Conservation (phyloP, 2,888 invertebrate genomes). For the Lamellibrachia satsuma region DNA sequence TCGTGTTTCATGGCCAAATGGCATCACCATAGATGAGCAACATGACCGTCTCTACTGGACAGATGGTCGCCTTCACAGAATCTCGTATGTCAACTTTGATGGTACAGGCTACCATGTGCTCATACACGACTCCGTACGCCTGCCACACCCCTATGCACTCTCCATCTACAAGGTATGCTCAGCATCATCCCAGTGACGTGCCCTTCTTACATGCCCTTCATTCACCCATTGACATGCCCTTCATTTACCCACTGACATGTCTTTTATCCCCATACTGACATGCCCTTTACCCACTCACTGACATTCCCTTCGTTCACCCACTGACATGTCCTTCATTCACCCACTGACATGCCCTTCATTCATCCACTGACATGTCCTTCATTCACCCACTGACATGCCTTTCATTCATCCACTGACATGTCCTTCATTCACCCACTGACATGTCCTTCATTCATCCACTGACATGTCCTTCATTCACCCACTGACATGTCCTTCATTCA, state of each 20-base stretch:
- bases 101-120: slow-evolving; percentile 74
- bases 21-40: slow-evolving; percentile 84
- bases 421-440: neutral
- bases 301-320: neutral
- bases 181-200: neutral
- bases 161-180: slow-evolving; percentile 77
- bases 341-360: neutral
- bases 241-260: neutral
- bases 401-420: neutral
- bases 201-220: neutral
- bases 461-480: neutral
- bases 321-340: neutral
- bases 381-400: neutral
- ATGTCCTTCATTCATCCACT: neutral
- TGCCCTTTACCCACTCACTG: neutral
- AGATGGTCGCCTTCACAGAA: slow-evolving; percentile 83
- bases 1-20: slow-evolving; percentile 84
- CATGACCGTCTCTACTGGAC: slow-evolving; percentile 87
- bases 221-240: neutral
- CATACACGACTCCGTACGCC: slow-evolving; percentile 44
- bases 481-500: neutral
- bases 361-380: neutral
- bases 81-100: slow-evolving; percentile 79
- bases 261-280: neutral
- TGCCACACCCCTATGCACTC: slow-evolving; percentile 84